Evolutionary conservation across 2,888 invertebrate species (phyloP), one percentile per base, ranked within the genome.

Genomic region (Apodemia zela): DNA sequence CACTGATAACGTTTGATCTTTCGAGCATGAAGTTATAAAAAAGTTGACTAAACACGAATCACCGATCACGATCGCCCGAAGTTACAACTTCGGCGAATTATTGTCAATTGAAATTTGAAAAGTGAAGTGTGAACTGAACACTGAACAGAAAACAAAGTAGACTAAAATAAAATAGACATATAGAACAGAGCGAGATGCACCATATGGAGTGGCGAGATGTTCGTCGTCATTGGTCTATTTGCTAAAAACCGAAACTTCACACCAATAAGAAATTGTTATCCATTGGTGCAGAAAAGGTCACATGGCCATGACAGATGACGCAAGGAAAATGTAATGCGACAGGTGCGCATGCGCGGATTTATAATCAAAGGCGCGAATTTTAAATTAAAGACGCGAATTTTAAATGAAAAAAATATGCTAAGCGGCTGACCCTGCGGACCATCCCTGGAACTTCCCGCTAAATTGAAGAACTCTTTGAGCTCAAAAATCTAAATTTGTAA

Each of bases 261-360:
- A 87, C 85, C 67, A 77, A 68, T 67, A 78, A 73, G 74, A 61
- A 72, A 78, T 78, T 77, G 74, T 65, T 69, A 67, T 66, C 76
- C 77, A 89, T 89, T 90, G 89, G 89, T 73, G n/a, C 70, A 68
- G 60, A 42, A 63, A 65, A 66, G 77, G 80, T 85, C 86, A 86
- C 82, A 80, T 82, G 83, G 81, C 69, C 68, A 7, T 63, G 59
- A 63, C 58, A 29, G 5, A 5, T 58, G 45, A 49, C 61, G 21
- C 18, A 17, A 35, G 13, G 33, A 4, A 47, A 47, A 17, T n/a
- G 17, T 17, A 47, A 47, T 17, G 17, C 0, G 17, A 8, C 17
- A 47, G 17, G 8, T 47, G 17, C 47, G 47, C 47, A 47, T 47
- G 47, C 47, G 47, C 47, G 47, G 47, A 47, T 17, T n/a, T 47